These are phyloP conservation scores for Corynorhinus townsendii DNA, from an alignment of 2,113 vertebrate genomes.

Conservation along the genomic window DNA sequence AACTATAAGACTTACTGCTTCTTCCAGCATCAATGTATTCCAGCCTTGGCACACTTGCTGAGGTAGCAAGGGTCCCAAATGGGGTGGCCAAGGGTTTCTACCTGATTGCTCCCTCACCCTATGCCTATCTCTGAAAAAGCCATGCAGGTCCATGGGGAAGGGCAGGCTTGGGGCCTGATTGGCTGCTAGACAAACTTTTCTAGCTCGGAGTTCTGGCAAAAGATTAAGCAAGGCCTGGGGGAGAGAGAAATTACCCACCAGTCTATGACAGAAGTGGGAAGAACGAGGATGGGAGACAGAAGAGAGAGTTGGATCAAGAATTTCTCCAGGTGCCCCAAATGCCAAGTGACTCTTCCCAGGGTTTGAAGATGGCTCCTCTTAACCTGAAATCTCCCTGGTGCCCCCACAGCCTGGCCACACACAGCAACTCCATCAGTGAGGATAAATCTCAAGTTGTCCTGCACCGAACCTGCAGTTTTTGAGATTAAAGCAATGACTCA, in stretches of 20 bases:
- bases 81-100: neutral
- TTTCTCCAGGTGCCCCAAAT: neutral
- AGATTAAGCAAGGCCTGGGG: neutral
- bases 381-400: neutral
- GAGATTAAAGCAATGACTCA: neutral
- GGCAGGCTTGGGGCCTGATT: neutral
- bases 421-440: neutral
- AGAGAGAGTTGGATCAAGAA: neutral
- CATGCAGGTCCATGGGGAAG: neutral
- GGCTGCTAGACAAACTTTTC: neutral
- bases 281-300: neutral
- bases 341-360: neutral
- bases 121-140: neutral
- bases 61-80: neutral
- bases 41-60: neutral
- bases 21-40: neutral
- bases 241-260: neutral
- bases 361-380: neutral
- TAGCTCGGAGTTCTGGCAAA: neutral
- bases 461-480: neutral
- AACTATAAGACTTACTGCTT: neutral
- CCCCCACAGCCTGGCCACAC: neutral
- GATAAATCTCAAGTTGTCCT: neutral
- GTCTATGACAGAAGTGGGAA: neutral
- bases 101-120: neutral